Percentiles rank a stretch among this genome's conserved stretches.
Evolutionary conservation across 2,888 invertebrate genomes (phyloP).

Genomic region (Drosophila ustulata): DNA sequence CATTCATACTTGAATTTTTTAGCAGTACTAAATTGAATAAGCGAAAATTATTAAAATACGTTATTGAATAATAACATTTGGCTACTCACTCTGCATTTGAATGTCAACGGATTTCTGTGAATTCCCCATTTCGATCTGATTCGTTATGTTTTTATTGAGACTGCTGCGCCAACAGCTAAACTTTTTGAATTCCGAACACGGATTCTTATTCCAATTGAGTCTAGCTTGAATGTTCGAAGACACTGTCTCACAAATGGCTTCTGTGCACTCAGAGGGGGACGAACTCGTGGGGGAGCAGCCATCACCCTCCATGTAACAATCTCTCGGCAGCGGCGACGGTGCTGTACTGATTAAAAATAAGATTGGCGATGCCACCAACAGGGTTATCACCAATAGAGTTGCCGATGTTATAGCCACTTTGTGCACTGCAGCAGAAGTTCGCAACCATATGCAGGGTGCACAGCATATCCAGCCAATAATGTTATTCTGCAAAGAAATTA

Average conservation of each 20-base stretch:
- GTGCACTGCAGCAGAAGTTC: conserved; percentile 87
- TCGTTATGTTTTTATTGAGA: conserved; percentile 57
- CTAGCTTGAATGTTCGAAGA: conserved; percentile 83
- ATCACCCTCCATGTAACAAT: conserved; percentile 83
- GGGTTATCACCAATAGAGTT: conserved; percentile 87
- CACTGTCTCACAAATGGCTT: conserved; percentile 81
- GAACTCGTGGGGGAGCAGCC: conserved; percentile 82
- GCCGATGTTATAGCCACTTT: conserved; percentile 87
- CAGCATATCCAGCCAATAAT: conserved; percentile 87
- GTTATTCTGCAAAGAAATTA: conserved; percentile 66
- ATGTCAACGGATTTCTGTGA: conserved; percentile 84
- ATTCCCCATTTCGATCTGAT: conserved; percentile 80
- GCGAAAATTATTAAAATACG: neutral
- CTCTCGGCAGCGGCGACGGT: conserved; percentile 83
- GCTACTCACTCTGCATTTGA: conserved; percentile 84
- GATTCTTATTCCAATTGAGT: conserved; percentile 84
- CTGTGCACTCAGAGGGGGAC: conserved; percentile 82
- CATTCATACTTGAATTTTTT: conserved; percentile 86
- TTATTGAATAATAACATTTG: neutral
- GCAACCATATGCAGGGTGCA: conserved; percentile 87
- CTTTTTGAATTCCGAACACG: conserved; percentile 84
- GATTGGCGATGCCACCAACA: conserved; percentile 87
- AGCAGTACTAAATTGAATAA: conserved; percentile 85
- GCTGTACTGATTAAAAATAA: conserved; percentile 86
- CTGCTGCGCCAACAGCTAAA: conserved; percentile 83